Percentiles rank a stretch among this genome's conserved stretches.
Evolutionary conservation across 2,888 invertebrate genomes (phyloP).

Genomic region (Stenodema calcarata): DNA sequence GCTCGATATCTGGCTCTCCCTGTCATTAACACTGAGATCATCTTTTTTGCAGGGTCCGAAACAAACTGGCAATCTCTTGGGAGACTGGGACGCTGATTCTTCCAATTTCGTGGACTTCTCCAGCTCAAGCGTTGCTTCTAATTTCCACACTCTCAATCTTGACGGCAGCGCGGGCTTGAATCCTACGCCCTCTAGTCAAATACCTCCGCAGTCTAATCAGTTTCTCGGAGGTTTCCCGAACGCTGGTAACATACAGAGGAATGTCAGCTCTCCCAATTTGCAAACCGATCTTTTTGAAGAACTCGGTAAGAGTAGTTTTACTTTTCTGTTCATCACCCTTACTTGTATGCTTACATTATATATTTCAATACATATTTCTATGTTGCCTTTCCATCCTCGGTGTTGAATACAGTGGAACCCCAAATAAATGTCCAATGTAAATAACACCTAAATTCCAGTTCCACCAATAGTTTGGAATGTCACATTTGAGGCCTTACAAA

Average conservation of each 20-base stretch:
- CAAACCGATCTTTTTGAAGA: conserved; percentile 78
- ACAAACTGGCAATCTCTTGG: conserved; percentile 51
- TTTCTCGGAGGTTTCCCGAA: background rate
- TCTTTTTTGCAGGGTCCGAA: background rate
- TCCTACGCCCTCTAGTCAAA: conserved; percentile 7
- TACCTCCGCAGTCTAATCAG: conserved; percentile 10
- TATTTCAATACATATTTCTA: too few relatives aligned
- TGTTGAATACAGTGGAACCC: too few relatives aligned
- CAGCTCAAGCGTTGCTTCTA: conserved; percentile 1
- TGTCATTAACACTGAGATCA: background rate
- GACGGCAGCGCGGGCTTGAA: conserved; percentile 11
- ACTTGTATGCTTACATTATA: too few relatives aligned
- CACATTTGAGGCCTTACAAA: too few relatives aligned
- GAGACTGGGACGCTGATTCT: conserved; percentile 49
- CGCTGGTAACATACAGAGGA: conserved; percentile 60
- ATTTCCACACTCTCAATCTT: conserved; percentile 45
- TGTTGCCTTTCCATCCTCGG: too few relatives aligned
- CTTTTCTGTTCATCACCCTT: too few relatives aligned
- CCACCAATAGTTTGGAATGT: too few relatives aligned
- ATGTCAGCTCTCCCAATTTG: conserved; percentile 65
- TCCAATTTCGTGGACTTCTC: conserved; percentile 42
- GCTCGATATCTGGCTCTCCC: too few relatives aligned
- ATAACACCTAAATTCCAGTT: too few relatives aligned
- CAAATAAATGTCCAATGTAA: too few relatives aligned
- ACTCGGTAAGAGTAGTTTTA: conserved; percentile 63